Evolutionary conservation across 2,797 vertebrate genomes (phyloP), one percentile per base, ranked within the genome.

Genomic region (Numenius phaeopus): DNA sequence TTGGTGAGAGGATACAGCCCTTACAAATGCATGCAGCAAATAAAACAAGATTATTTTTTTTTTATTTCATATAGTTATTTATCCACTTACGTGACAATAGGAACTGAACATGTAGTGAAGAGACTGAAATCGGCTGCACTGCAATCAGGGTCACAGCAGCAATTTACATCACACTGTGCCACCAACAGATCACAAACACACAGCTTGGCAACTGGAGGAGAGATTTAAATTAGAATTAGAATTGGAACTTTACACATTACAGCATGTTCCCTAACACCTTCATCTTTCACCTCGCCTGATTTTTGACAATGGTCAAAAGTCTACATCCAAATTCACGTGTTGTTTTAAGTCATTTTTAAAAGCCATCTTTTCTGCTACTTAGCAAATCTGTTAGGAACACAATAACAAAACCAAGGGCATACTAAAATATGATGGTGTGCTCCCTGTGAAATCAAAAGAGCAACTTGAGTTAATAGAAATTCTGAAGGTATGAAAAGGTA

Each of bases 71-170:
- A 17, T 1, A 39, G 30, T 5, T 5, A 0, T 47, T 84, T 58
- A 52, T 79, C 52, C 80, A 97, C 98, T 98, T 98, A 98, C 99
- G 14, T 97, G 90, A 99, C 98, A 89, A 98, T 29, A 13, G 98
- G 94, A 32, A 98, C 65, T 0, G 98, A 98, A 78, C 99, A 99
- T 2, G 92, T 37, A 32, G 98, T 98, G 70, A 99, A 99, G 77
- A 99, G 92, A 32, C 98, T 95, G 89, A 98, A 97, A 50, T 99
- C 98, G 1, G 44, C 42, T 4, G 94, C 21, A 10, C 66, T 97
- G 81, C 99, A 99, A 8, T 98, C 97, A 8, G 96, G 94, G 97
- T 99, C 99, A 87, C 99, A 99, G 93, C 99, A 99, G 98, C 99
- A 99, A 98, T 98, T 99, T 29, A 97, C 24, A 44, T 99, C 99